These are phyloP conservation scores for Drosophila nigricruria DNA, from an alignment of 2,888 invertebrate species.

Conservation along the genomic window DNA sequence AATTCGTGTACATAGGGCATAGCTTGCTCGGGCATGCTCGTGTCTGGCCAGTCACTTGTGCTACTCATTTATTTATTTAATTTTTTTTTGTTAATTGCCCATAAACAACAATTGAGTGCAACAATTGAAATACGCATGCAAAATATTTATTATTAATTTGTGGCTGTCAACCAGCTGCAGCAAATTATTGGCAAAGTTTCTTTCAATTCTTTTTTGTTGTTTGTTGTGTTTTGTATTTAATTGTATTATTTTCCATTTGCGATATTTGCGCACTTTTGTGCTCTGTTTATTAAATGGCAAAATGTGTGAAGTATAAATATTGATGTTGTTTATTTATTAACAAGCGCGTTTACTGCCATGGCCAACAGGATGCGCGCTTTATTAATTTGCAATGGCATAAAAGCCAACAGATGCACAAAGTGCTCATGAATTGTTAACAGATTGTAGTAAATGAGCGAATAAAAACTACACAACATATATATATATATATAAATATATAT, in stretches of 20 bases:
- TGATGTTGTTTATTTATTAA: slow-evolving; percentile 62
- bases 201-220: not conserved
- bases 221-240: not conserved
- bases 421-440: slow-evolving; percentile 39
- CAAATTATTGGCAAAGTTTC: slow-evolving; percentile 15
- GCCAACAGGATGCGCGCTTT: slow-evolving; percentile 25
- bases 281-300: slow-evolving; percentile 52
- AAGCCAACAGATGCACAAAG: slow-evolving; percentile 16
- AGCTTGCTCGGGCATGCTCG: not conserved
- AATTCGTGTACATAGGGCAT: not conserved
- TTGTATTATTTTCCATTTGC: slow-evolving; percentile 10
- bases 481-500: not conserved
- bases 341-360: slow-evolving; percentile 35
- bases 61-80: not conserved
- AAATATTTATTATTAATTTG: slow-evolving; percentile 59
- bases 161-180: slow-evolving; percentile 11
- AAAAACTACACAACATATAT: slow-evolving; percentile 1
- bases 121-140: slow-evolving; percentile 42
- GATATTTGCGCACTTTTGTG: slow-evolving; percentile 11
- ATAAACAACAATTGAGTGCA: slow-evolving; percentile 39
- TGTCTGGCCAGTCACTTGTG: not conserved
- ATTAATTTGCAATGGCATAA: slow-evolving; percentile 46
- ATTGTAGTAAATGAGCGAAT: slow-evolving; percentile 20
- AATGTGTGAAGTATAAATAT: slow-evolving; percentile 66
- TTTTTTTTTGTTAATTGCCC: slow-evolving; percentile 29